phyloP scores from a whole-genome alignment of 2,888 invertebrate species.

The Orthosia gracilis region DNA sequence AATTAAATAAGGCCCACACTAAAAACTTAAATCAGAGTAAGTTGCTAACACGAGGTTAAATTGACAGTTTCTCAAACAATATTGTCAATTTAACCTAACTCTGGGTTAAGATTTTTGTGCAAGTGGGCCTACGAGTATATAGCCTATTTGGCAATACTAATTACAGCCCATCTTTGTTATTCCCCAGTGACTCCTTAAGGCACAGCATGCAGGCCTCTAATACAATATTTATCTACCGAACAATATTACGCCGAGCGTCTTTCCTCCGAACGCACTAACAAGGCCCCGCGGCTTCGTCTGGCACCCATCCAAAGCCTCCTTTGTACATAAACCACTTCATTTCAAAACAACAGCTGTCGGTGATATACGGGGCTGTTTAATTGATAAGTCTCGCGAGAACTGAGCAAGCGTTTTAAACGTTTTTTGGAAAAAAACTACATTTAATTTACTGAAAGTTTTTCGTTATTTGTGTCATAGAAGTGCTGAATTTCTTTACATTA shows the following conservation, averaged over 20 bases:
- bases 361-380: constrained; percentile 51
- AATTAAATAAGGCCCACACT: too few relatives aligned
- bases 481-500: not conserved
- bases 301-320: constrained; percentile 59
- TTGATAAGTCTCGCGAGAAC: constrained; percentile 30
- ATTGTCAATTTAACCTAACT: too few relatives aligned
- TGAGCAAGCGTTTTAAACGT: not conserved
- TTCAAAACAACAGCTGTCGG: constrained; percentile 60
- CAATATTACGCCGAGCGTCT: constrained; percentile 41
- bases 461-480: not conserved
- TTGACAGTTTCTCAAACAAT: too few relatives aligned
- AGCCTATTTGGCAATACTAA: not conserved
- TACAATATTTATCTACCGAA: constrained; percentile 32
- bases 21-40: too few relatives aligned
- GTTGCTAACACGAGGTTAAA: too few relatives aligned
- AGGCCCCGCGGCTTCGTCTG: constrained; percentile 49
- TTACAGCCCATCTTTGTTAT: not conserved
- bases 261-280: constrained; percentile 39
- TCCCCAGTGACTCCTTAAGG: not conserved
- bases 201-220: not conserved
- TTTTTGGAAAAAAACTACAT: not conserved
- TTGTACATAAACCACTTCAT: constrained; percentile 64
- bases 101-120: too few relatives aligned
- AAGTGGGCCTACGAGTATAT: not conserved
- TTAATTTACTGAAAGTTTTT: not conserved